Base-by-base conservation (phyloP, 1,140 invertebrate genomes). In the Lasioglossum baleicum region DNA sequence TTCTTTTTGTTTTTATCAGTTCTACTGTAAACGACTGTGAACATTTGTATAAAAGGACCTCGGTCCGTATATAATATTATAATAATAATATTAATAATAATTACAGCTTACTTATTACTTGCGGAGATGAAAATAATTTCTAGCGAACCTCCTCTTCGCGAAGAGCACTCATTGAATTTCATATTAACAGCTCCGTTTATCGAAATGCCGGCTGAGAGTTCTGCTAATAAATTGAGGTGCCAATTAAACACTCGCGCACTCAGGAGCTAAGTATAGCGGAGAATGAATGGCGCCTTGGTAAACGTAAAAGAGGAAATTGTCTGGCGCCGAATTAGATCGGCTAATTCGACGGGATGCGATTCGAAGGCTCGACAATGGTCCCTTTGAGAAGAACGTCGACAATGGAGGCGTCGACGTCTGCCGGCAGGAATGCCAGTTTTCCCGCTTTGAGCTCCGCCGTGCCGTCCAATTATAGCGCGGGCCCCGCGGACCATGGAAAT, bases 331-430 rank as follows among this genome's bases (percentile, higher is more conserved):
- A 58, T 58, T 58, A 58, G 56, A 58, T 58, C 56, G n/a, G 20
- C 56, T 58, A n/a, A 58, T 58, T 58, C 56, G 6, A n/a, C 56
- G 20, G 17, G 13, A 31, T 20, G n/a, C 31, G 44, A 69, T 58
- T 40, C 42, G 17, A 69, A 58, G 26, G 20, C 7, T 26, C 11
- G 20, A 70, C 75, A 71, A 83, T 83, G 31, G 60, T 6, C 35
- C n/a, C 8, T 15, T 22, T 42, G 0, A 17, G 31, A n/a, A 83
- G 60, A 71, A 84, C 58, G 31, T 13, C 13, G 7, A 83, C 81
- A 83, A 83, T 74, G 26, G 42, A 31, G 56, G 56, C 56, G 60
- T 63, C 26, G 53, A 31, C 15, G 61, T n/a, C n/a, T 11, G 48
- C 6, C n/a, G 48, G 53, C 44, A 48, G 75, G 26, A 66, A 72